Evolutionary conservation across 2,888 invertebrate species (phyloP).

Genomic region (Aphidius colemani): DNA sequence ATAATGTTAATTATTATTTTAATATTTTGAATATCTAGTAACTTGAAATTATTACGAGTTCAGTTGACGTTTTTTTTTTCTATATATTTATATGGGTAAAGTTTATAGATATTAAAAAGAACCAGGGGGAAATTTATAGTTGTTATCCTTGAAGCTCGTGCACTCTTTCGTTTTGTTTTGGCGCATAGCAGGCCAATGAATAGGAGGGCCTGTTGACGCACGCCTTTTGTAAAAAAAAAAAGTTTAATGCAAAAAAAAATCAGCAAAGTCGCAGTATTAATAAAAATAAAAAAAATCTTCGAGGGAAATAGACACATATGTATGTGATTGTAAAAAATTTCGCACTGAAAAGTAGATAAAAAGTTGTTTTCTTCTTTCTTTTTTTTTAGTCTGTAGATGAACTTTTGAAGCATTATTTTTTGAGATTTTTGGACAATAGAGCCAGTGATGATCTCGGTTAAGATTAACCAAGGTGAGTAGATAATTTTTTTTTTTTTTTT

Average conservation of each 20-base stretch:
- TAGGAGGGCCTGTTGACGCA: conserved; percentile 34
- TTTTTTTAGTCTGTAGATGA: neutral
- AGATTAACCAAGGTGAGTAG: neutral
- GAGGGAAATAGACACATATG: neutral
- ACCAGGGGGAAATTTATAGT: conserved; percentile 43
- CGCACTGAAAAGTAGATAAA: too few species aligned
- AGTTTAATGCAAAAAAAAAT: conserved; percentile 8
- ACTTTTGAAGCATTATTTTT: conserved; percentile 13
- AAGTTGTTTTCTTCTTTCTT: neutral
- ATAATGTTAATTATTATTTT: too few species aligned
- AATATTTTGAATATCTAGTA: too few species aligned
- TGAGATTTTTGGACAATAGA: conserved; percentile 12
- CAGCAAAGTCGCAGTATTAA: neutral
- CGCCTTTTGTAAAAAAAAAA: conserved; percentile 29
- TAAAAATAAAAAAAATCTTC: conserved; percentile 9
- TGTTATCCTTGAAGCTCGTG: conserved; percentile 58
- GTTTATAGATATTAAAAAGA: conserved; percentile 16
- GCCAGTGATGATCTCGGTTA: conserved; percentile 12
- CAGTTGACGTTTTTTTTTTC: too few species aligned
- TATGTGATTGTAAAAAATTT: too few species aligned
- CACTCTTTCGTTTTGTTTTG: conserved; percentile 56
- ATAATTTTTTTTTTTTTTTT: conserved; percentile 7
- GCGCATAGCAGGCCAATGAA: conserved; percentile 44
- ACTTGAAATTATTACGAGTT: too few species aligned
- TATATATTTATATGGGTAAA: too few species aligned